Percentiles rank a stretch among this genome's conserved stretches.
phyloP scores from a whole-genome alignment of 1,140 invertebrate species.

The Cephus cinctus region DNA sequence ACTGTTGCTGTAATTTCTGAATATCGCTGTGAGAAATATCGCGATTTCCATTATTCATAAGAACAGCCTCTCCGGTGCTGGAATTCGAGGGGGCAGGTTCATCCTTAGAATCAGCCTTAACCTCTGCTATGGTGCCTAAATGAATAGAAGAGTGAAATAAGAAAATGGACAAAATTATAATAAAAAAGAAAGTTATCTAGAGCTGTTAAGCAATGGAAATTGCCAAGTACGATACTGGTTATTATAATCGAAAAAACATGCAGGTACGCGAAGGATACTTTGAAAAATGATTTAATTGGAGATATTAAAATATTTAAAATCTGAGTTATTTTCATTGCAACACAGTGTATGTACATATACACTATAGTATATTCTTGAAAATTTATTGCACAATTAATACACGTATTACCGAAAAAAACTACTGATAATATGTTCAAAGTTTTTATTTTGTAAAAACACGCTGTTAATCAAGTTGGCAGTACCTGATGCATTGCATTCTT shows the following conservation, averaged over 20 bases:
- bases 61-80: conserved; percentile 46
- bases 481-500: conserved; percentile 35
- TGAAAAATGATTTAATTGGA: no score
- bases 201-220: background rate
- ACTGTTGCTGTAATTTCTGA: conserved; percentile 92
- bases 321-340: no score
- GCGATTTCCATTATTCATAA: conserved; percentile 84
- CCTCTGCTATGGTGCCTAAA: conserved; percentile 57
- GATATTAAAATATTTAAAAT: no score
- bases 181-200: background rate
- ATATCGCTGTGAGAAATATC: conserved; percentile 78
- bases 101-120: conserved; percentile 54
- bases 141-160: background rate
- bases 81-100: conserved; percentile 39
- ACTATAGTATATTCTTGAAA: background rate
- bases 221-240: background rate
- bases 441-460: conserved; percentile 3
- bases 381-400: background rate
- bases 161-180: background rate
- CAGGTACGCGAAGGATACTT: no score
- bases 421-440: no score
- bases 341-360: no score
- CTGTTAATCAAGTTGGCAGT: background rate
- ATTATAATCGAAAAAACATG: background rate
- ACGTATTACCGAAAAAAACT: no score